Conservation (phyloP, 2,888 invertebrate species). For the Drosophila multiciliata region DNA sequence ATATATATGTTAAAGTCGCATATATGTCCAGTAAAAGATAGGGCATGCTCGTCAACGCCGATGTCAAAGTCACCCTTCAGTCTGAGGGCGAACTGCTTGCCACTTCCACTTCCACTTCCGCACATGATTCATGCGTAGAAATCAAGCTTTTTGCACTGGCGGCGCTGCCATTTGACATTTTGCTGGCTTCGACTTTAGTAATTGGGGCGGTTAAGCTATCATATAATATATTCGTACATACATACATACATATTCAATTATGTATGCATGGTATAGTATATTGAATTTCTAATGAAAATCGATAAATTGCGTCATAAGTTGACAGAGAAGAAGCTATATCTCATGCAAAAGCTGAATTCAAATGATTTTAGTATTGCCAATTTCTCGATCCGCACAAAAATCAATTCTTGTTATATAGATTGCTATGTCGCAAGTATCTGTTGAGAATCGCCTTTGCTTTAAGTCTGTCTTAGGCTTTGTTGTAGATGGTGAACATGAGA, state of each 20-base stretch:
- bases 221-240: constrained; percentile 13
- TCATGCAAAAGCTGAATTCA: neutral
- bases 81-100: constrained; percentile 13
- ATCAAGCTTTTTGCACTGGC: constrained; percentile 65
- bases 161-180: constrained; percentile 63
- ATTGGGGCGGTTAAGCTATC: constrained; percentile 59
- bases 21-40: neutral
- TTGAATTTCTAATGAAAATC: constrained; percentile 34
- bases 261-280: constrained; percentile 3
- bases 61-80: constrained; percentile 17
- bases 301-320: constrained; percentile 58
- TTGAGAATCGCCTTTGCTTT: neutral
- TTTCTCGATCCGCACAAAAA: neutral
- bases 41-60: constrained; percentile 2
- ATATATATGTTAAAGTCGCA: neutral
- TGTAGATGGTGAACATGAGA: neutral
- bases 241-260: neutral
- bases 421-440: neutral
- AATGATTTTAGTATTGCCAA: neutral
- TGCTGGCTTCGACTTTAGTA: constrained; percentile 66
- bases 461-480: neutral
- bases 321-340: constrained; percentile 10
- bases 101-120: constrained; percentile 35
- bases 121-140: constrained; percentile 75
- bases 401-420: neutral